Conservation (phyloP, 2,113 vertebrate genomes). For the Bombycilla garrulus region DNA sequence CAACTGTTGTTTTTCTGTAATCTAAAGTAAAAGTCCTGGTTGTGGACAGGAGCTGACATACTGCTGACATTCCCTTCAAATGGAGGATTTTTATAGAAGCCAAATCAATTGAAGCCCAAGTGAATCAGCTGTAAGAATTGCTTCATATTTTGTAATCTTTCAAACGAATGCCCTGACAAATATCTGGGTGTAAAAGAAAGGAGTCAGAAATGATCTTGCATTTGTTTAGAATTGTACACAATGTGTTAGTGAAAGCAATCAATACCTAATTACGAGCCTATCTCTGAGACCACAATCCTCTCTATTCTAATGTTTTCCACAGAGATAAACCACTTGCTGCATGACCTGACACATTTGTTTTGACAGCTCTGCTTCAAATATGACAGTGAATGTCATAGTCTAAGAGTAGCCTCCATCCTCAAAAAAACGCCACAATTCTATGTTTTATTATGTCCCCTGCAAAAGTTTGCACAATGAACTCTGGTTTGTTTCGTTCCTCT, state of each 20-base stretch:
- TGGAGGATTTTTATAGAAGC: not conserved
- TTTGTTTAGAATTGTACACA: conserved; percentile 71
- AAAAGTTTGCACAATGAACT: not conserved
- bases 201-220: conserved; percentile 55
- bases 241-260: conserved; percentile 71
- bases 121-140: conserved; percentile 40
- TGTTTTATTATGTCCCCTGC: not conserved
- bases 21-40: not conserved
- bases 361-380: conserved; percentile 65
- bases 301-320: conserved; percentile 64
- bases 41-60: not conserved
- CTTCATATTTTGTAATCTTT: conserved; percentile 63
- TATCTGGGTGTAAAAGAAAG: conserved; percentile 63
- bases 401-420: conserved; percentile 15
- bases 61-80: conserved; percentile 25
- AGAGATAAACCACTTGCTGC: conserved; percentile 62
- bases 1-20: not conserved
- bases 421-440: not conserved
- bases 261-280: conserved; percentile 76
- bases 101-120: conserved; percentile 45
- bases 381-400: conserved; percentile 23
- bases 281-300: conserved; percentile 30
- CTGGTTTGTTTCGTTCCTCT: not conserved
- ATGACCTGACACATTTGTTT: conserved; percentile 65
- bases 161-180: conserved; percentile 55